Evolutionary conservation across 2,888 invertebrate genomes (phyloP), one percentile per base, ranked within the genome.

Genomic region (Pomacea canaliculata): DNA sequence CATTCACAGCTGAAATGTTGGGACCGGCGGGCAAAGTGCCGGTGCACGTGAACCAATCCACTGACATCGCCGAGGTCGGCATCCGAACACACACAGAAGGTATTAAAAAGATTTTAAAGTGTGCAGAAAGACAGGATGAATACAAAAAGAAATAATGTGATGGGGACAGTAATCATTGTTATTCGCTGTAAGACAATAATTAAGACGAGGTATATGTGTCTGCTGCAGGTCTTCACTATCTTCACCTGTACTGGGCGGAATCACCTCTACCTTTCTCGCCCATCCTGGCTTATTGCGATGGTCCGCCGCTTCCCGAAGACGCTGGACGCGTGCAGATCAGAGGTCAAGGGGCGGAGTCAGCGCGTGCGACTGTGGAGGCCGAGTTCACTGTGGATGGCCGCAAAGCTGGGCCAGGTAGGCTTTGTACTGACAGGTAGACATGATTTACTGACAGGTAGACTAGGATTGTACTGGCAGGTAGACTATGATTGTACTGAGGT

Each of bases 341-440:
- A 23, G 99, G 99, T 0, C 93, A 95, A 62, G 99, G 99, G 0
- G 92, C 98, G 63, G 95, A 96, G 0, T 94, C 95, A 66, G 98
- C 98, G 0, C 95, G 96, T 82, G 96, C 97, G 59, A 96, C 96
- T 16, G 96, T 98, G 81, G 95, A 95, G 79, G 95, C 98, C 0
- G 95, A 96, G 85, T 99, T 99, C 89, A 96, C 96, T 79, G 96
- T 98, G 82, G 97, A 98, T 89, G 95, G 95, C 13, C 94, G 94
- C 7, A 82, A 94, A 88, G 95, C 95, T 27, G 94, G 94, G 19
- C 93, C 93, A 83, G 95, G 95, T 91, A 85, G 51, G 51, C 10
- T 56, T 13, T 56, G 51, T 16, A 7, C 16, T 10, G 51, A 56
- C 81, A 78, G 16, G 51, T 56, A 56, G 4, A 8, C 8, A 37